phyloP scores from a whole-genome alignment of 2,888 invertebrate species.

The Rotaria sp. region DNA sequence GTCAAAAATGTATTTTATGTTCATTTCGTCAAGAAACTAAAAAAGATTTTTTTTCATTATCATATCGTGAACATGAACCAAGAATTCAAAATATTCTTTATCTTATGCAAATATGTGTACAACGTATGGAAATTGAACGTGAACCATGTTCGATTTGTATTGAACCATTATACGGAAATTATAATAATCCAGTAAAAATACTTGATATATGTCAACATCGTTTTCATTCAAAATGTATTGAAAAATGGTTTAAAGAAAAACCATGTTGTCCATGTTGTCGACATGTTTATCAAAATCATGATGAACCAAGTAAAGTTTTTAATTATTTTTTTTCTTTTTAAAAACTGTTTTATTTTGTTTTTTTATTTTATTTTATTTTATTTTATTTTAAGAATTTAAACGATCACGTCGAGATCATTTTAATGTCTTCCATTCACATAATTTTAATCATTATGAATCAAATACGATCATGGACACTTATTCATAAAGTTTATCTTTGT shows the following conservation, averaged over 20 bases:
- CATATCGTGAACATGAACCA: constrained; percentile 20
- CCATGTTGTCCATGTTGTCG: constrained; percentile 8
- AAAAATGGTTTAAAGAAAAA: constrained; percentile 19
- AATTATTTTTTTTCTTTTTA: not conserved
- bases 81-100: constrained; percentile 5
- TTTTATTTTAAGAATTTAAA: not conserved
- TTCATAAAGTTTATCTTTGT: not conserved
- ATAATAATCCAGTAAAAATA: not conserved
- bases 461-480: not conserved
- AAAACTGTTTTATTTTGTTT: not conserved
- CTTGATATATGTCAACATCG: not conserved
- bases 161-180: not conserved
- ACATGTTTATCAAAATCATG: not conserved
- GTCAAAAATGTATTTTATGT: constrained; percentile 13
- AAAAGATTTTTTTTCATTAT: not conserved
- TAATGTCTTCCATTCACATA: not conserved
- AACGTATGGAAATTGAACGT: not conserved
- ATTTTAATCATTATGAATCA: not conserved
- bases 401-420: not conserved
- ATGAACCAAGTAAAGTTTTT: not conserved
- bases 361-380: too few relatives aligned
- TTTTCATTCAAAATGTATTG: not conserved
- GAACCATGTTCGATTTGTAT: not conserved
- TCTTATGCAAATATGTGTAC: not conserved
- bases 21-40: not conserved